phyloP scores from a whole-genome alignment of 1,140 invertebrate species.

The Cydia fagiglandana region DNA sequence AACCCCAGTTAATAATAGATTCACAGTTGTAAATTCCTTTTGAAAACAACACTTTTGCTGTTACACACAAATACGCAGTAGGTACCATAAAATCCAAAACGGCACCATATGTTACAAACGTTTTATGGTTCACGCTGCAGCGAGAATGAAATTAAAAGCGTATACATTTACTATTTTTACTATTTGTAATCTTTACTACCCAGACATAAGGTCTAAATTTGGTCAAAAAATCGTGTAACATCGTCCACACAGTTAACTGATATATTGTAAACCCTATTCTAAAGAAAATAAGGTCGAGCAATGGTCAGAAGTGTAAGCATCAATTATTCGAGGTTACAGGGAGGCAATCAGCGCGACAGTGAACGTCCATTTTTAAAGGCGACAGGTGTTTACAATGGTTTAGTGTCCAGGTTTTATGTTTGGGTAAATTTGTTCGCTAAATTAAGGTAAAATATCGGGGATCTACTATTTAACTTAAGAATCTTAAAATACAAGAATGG shows the following conservation, averaged over 20 bases:
- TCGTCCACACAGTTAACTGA: too few relatives aligned
- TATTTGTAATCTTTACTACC: too few relatives aligned
- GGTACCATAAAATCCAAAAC: constrained; percentile 23
- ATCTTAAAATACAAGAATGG: too few relatives aligned
- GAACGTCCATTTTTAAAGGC: constrained; percentile 63
- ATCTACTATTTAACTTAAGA: too few relatives aligned
- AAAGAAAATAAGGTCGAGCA: too few relatives aligned
- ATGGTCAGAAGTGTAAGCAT: constrained; percentile 34
- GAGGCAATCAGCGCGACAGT: constrained; percentile 61
- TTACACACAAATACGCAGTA: not conserved
- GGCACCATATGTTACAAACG: constrained; percentile 37
- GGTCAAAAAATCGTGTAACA: too few relatives aligned
- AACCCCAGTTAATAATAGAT: not conserved
- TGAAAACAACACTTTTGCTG: not conserved
- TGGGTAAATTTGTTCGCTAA: too few relatives aligned
- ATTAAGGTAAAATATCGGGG: too few relatives aligned
- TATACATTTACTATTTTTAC: constrained; percentile 21
- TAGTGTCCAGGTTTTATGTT: not conserved
- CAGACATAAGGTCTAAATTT: too few relatives aligned
- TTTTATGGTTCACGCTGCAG: constrained; percentile 42
- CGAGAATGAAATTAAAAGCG: constrained; percentile 52
- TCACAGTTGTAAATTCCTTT: not conserved
- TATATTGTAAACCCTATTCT: too few relatives aligned
- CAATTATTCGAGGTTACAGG: constrained; percentile 61
- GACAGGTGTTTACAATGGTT: constrained; percentile 55